A percentile compares a stretch with the other conserved stretches of the same genome.
phyloP scores from a whole-genome alignment of 2,113 vertebrate species.

The Thamnaconus septentrionalis region DNA sequence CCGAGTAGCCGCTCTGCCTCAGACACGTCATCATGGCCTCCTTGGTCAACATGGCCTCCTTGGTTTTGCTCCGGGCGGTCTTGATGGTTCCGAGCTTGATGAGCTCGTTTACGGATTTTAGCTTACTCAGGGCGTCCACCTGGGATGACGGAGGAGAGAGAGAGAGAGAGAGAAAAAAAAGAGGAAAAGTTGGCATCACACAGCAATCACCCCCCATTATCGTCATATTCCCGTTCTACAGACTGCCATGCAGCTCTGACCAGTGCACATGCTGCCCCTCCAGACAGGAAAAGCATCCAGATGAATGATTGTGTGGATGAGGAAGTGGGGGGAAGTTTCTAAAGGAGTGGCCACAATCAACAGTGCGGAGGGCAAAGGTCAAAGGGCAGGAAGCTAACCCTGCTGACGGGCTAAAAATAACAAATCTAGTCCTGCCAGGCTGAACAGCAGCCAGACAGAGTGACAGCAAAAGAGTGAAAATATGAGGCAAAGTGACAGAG shows the following conservation, averaged over 20 bases:
- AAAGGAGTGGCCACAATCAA: constrained; percentile 28
- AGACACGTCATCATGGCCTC: constrained; percentile 95
- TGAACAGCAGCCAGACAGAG: constrained; percentile 10
- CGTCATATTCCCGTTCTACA: too few relatives aligned
- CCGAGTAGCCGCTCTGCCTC: constrained; percentile 90
- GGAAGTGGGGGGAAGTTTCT: constrained; percentile 46
- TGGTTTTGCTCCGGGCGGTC: constrained; percentile 85
- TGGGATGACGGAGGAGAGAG: constrained; percentile 44
- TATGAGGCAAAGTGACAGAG: neutral
- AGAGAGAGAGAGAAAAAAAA: neutral
- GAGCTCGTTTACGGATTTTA: constrained; percentile 93
- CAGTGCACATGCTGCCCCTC: neutral
- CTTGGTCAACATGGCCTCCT: constrained; percentile 90
- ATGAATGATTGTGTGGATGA: constrained; percentile 33
- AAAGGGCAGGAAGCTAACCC: constrained; percentile 29
- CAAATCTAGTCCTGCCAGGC: neutral
- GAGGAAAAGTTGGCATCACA: too few relatives aligned
- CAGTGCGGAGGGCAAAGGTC: constrained; percentile 24
- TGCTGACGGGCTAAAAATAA: constrained; percentile 48
- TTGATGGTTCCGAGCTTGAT: constrained; percentile 95
- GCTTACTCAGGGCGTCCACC: constrained; percentile 96
- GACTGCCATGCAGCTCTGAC: too few relatives aligned
- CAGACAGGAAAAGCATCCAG: constrained; percentile 55
- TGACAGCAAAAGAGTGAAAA: neutral
- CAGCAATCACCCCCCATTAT: too few relatives aligned